Percentiles rank a stretch among this genome's conserved stretches.
These are phyloP conservation scores for Tinea trinotella DNA, from an alignment of 2,888 invertebrate genomes.

Conservation along the genomic window DNA sequence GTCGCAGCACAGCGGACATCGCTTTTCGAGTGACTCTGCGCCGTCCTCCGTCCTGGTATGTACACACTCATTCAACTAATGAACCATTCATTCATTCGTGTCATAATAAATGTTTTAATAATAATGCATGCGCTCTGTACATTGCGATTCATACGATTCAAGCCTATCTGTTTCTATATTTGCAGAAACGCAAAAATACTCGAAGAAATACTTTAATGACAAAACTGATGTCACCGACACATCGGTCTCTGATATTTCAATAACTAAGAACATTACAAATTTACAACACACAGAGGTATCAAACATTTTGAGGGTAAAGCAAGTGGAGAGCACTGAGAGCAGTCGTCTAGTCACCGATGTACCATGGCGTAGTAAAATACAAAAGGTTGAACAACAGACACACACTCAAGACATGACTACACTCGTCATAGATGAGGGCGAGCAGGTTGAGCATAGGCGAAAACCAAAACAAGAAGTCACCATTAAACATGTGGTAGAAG, in stretches of 20 bases:
- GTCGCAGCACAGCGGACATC: no score
- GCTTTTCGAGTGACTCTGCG: no score
- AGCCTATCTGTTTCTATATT: conserved; percentile 24
- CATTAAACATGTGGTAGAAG: neutral
- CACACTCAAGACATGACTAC: conserved; percentile 22
- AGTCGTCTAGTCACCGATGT: conserved; percentile 34
- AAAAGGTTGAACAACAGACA: conserved; percentile 25
- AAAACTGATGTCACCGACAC: conserved; percentile 35
- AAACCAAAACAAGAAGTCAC: neutral
- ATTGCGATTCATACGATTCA: neutral
- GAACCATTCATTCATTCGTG: no score
- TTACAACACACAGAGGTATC: conserved; percentile 54
- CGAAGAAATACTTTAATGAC: conserved; percentile 39
- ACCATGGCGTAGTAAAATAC: conserved; percentile 48
- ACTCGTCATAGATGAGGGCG: no score
- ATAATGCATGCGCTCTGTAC: no score
- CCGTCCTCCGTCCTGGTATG: no score
- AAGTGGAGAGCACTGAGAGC: conserved; percentile 41
- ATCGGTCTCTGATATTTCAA: conserved; percentile 29
- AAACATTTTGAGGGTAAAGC: conserved; percentile 47
- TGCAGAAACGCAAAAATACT: conserved; percentile 45
- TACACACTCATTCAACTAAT: no score
- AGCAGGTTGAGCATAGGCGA: no score
- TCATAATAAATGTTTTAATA: no score
- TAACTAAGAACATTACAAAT: conserved; percentile 31